phyloP scores from a whole-genome alignment of 2,888 invertebrate species.

The Troilus luridus region DNA sequence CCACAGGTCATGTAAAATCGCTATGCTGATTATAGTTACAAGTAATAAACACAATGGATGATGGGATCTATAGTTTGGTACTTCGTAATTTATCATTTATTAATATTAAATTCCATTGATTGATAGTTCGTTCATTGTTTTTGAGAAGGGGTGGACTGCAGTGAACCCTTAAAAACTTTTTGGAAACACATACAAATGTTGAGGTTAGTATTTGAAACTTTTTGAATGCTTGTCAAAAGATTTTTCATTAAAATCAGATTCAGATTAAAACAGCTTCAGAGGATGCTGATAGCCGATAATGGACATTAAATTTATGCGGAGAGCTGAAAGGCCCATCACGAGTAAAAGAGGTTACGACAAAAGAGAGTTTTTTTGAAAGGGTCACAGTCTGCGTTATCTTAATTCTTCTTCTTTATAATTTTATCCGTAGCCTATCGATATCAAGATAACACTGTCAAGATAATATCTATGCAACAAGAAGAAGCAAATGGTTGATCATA shows the following conservation, averaged over 20 bases:
- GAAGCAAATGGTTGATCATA: not conserved
- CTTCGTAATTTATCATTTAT: no score
- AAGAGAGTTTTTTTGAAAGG: conserved; percentile 19
- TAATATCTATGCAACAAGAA: not conserved
- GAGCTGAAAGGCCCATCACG: conserved; percentile 27
- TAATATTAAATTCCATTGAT: no score
- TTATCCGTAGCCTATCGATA: not conserved
- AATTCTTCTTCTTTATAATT: not conserved
- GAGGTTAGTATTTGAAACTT: not conserved
- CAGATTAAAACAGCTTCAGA: conserved; percentile 31
- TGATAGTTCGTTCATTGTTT: not conserved
- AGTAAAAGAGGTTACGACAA: conserved; percentile 29
- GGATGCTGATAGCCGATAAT: conserved; percentile 26
- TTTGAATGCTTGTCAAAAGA: conserved; percentile 38
- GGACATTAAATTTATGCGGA: conserved; percentile 43
- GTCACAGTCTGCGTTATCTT: conserved; percentile 10
- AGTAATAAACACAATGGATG: no score
- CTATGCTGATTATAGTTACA: no score
- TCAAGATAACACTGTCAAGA: not conserved
- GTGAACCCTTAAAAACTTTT: not conserved
- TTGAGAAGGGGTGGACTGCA: not conserved
- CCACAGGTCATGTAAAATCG: no score
- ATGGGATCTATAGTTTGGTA: no score
- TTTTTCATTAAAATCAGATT: conserved; percentile 29
- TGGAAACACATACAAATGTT: not conserved